These are phyloP conservation scores for Carduelis carduelis DNA, from an alignment of 2,797 vertebrate species.

Conservation along the genomic window DNA sequence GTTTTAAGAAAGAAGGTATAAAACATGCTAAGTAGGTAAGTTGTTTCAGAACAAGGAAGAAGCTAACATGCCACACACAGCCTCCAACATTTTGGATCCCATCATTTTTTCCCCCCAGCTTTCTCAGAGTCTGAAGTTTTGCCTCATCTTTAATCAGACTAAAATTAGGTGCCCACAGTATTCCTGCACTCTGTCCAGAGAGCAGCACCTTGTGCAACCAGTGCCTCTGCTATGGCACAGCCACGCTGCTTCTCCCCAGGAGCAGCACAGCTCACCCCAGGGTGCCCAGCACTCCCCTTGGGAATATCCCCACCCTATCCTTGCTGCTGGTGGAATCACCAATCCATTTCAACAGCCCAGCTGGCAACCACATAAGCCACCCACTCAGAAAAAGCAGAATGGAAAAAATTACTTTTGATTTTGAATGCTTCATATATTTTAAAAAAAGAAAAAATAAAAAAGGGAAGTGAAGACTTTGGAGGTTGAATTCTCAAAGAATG, in stretches of 20 bases:
- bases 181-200: not conserved
- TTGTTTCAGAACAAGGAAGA: not conserved
- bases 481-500: not conserved
- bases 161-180: not conserved
- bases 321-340: not conserved
- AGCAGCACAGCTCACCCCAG: not conserved
- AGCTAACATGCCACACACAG: fast-evolving
- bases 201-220: not conserved
- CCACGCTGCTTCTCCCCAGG: fast-evolving
- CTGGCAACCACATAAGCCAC: not conserved
- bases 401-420: not conserved
- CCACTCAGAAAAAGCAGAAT: not conserved
- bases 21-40: no score
- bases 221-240: not conserved
- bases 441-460: no score
- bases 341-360: not conserved
- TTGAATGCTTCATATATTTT: not conserved
- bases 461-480: not conserved
- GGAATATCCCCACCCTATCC: fast-evolving
- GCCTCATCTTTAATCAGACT: not conserved
- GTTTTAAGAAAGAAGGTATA: no score
- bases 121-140: not conserved
- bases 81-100: not conserved
- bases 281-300: fast-evolving
- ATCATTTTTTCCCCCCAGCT: fast-evolving